Evolutionary conservation across 2,113 vertebrate species (phyloP), one percentile per base, ranked within the genome.

Genomic region (Aplodontia rufa): DNA sequence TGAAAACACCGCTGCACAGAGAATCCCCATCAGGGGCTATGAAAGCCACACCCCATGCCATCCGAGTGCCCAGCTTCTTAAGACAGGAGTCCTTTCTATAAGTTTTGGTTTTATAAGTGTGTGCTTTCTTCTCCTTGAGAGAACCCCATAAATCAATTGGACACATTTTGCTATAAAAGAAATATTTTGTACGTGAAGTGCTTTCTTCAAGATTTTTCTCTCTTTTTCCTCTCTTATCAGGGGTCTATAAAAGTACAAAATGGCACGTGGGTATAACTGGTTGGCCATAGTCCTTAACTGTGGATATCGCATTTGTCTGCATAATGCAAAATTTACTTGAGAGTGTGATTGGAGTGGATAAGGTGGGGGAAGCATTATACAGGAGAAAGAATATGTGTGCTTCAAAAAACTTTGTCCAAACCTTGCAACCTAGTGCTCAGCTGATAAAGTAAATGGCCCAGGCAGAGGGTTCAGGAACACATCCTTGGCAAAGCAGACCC

Each of bases 121-220:
- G 28, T 62, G 93, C 97, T 98, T 98, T 98, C 95, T 98, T 98
- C 96, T 98, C 90, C 95, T 72, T 42, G 92, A 85, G 96, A 97
- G 93, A 95, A 87, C 85, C 66, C 97, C 97, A 96, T 98, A 98
- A 98, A 98, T 98, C 98, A 97, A 95, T 86, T 96, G 95, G 97
- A 97, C 97, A 97, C 92, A 80, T 98, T 97, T 98, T 97, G 72
- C 93, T 83, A 71, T 96, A 93, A 97, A 97, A 97, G 96, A 97
- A 97, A 92, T 47, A 75, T 93, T 97, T 58, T 22, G 0, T 72
- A 66, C 93, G 87, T 94, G 85, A 94, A 96, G 68, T 80, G 79
- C 93, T 96, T 91, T 83, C 95, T 95, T 95, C 87, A 82, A 96
- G 97, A 96, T 66, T n/a, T 97, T 94, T 81, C 24, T 60, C 58